A percentile compares a stretch with the other conserved stretches of the same genome.
Conservation (phyloP, 2,888 invertebrate genomes). For the Oxytorus armatus region DNA sequence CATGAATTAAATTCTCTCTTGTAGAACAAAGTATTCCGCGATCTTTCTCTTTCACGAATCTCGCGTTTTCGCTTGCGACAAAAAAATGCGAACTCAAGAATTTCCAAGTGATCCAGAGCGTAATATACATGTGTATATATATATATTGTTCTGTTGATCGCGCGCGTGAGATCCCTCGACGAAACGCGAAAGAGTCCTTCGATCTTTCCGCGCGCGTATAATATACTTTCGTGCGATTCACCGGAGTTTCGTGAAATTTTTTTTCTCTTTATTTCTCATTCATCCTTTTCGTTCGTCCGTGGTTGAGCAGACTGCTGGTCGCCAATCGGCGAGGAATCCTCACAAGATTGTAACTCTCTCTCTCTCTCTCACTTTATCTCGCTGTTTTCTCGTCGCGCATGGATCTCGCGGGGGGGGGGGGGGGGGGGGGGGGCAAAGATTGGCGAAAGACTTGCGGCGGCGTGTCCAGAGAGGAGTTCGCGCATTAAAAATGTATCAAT, state of each 20-base stretch:
- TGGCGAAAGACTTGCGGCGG: background rate
- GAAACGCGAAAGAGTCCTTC: slow-evolving; percentile 54
- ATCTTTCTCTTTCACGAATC: slow-evolving; percentile 20
- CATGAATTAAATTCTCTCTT: slow-evolving; percentile 43
- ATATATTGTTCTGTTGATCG: slow-evolving; percentile 33
- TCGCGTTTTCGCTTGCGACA: slow-evolving; percentile 23
- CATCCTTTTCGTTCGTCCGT: slow-evolving; percentile 49
- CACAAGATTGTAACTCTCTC: slow-evolving; percentile 28
- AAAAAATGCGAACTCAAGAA: slow-evolving; percentile 53
- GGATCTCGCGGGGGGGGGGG: too few relatives aligned
- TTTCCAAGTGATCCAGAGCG: slow-evolving; percentile 46
- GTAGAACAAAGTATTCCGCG: slow-evolving; percentile 31
- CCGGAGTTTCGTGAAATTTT: slow-evolving; percentile 36
- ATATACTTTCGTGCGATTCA: slow-evolving; percentile 49
- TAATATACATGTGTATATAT: background rate
- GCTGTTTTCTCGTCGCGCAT: background rate
- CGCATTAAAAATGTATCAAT: slow-evolving; percentile 75
- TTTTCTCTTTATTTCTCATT: slow-evolving; percentile 55
- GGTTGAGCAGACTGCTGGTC: slow-evolving; percentile 63
- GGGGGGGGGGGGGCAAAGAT: too few relatives aligned
- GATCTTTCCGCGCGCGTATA: slow-evolving; percentile 43
- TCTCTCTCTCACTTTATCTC: background rate
- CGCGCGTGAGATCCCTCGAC: slow-evolving; percentile 56
- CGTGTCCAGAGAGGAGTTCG: slow-evolving; percentile 58
- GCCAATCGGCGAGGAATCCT: slow-evolving; percentile 60